Evolutionary conservation across 1,140 invertebrate genomes (phyloP).

Genomic region (Drosophila funebris): DNA sequence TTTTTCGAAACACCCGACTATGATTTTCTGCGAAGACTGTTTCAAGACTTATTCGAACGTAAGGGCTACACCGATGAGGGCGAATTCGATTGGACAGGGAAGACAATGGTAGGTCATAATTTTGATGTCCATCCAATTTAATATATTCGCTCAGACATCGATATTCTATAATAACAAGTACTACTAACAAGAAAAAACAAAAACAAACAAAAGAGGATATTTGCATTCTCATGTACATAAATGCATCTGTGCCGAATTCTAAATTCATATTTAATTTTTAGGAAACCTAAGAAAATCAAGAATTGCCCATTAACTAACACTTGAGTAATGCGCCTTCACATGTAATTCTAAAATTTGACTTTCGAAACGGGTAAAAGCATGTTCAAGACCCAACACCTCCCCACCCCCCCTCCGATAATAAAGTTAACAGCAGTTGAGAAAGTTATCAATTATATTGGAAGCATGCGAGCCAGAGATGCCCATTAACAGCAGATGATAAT

Average conservation of each 20-base stretch:
- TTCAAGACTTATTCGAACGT: slow-evolving; percentile 96
- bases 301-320: slow-evolving; percentile 23
- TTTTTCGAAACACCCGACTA: slow-evolving; percentile 99
- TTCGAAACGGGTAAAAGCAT: slow-evolving; percentile 38
- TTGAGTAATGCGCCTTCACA: slow-evolving; percentile 32
- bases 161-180: not conserved
- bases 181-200: too few species aligned
- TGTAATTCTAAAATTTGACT: slow-evolving; percentile 38
- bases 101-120: slow-evolving; percentile 91
- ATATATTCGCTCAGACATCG: slow-evolving; percentile 1
- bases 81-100: slow-evolving; percentile 99
- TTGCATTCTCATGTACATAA: slow-evolving; percentile 14
- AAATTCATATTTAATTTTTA: slow-evolving; percentile 63
- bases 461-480: slow-evolving; percentile 33
- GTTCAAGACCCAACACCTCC: slow-evolving; percentile 5
- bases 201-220: not conserved
- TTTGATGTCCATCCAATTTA: not conserved
- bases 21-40: slow-evolving; percentile 97
- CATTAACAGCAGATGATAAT: not conserved
- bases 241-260: slow-evolving; percentile 57
- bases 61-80: slow-evolving; percentile 97
- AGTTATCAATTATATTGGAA: slow-evolving; percentile 23
- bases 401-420: not conserved
- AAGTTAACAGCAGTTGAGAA: slow-evolving; percentile 10
- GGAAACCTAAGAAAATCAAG: slow-evolving; percentile 64